Evolutionary conservation across 1,140 invertebrate genomes (phyloP), one percentile per base, ranked within the genome.

Genomic region (Stratiolaelaps scimitus): DNA sequence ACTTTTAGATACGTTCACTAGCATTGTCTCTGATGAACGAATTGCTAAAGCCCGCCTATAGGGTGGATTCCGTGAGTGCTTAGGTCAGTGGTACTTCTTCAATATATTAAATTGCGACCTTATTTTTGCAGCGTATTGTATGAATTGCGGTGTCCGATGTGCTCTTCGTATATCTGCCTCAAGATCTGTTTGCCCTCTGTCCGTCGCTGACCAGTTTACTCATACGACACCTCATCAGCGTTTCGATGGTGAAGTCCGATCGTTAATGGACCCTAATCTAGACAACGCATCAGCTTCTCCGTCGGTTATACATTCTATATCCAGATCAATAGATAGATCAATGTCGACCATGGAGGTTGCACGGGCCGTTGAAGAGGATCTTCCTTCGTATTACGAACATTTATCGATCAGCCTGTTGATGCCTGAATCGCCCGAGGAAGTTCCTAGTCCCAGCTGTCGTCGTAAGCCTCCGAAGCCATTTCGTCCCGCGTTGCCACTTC

Each of bases 321-420:
- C 34, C 34, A 40, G 34, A 10, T 40, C 10, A 10, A 40, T 6
- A 10, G 34, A 40, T 40, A 40, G 34, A 10, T 60, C 53, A 10
- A 1, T 15, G 10, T 29, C 13, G 2, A 29, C 53, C 17, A 20
- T 15, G 17, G 53, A 26, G 4, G 26, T 60, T 26, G 26, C 53
- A 1, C 53, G 53, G 34, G 53, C 15, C 2, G 53, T 60, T 17
- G 53, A 60, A 34, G 53, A 60, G 23, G 20, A 60, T 34, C 53
- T 60, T 5, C 53, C 53, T 17, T 60, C 53, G 2, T 60, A 60
- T 60, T 60, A 60, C 53, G 53, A 60, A 34, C 53, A 60, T 34
- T 26, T 60, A n/a, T 60, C 53, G 23, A 26, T 60, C 53, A 60
- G 53, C 26, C 20, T 60, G 13, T 60, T 60, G 53, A 23, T 34